A percentile compares a stretch with the other conserved stretches of the same genome.
phyloP scores from a whole-genome alignment of 2,113 vertebrate species.

The Oryzias woworae region DNA sequence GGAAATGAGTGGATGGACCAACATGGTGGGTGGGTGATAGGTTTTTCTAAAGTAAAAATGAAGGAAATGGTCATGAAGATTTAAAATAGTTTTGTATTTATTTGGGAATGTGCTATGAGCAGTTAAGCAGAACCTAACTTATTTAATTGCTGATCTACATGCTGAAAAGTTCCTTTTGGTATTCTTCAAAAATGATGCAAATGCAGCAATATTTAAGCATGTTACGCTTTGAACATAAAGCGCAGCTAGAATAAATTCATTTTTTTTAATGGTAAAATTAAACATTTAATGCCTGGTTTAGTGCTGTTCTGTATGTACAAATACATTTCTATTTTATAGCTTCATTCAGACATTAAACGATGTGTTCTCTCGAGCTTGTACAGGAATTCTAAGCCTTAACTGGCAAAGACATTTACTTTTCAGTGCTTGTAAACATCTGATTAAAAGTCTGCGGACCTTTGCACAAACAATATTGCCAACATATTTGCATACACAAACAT shows the following conservation, averaged over 20 bases:
- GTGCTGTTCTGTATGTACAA: not conserved
- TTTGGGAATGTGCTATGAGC: not conserved
- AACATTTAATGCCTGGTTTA: not conserved
- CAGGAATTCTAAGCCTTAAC: conserved; percentile 27
- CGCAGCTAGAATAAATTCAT: not conserved
- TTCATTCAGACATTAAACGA: conserved; percentile 14
- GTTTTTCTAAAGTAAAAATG: conserved; percentile 34
- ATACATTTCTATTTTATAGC: not conserved
- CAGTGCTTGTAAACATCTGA: conserved; percentile 52
- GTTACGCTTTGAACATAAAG: not conserved
- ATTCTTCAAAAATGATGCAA: not conserved
- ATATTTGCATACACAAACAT: conserved; percentile 34
- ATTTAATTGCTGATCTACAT: not conserved
- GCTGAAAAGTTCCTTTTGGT: not conserved
- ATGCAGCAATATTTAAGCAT: not conserved
- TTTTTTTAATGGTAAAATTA: not conserved
- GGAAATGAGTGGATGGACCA: conserved; percentile 62
- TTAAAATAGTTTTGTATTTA: conserved; percentile 20
- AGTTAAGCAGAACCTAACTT: not conserved
- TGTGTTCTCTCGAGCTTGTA: conserved; percentile 18
- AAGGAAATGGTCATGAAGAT: conserved; percentile 32
- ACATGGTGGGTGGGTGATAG: conserved; percentile 60
- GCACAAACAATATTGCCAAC: conserved; percentile 28
- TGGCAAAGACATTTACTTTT: conserved; percentile 32
- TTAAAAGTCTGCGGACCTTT: conserved; percentile 44